phyloP scores from a whole-genome alignment of 2,113 vertebrate species.

The Mormyrus lacerda region DNA sequence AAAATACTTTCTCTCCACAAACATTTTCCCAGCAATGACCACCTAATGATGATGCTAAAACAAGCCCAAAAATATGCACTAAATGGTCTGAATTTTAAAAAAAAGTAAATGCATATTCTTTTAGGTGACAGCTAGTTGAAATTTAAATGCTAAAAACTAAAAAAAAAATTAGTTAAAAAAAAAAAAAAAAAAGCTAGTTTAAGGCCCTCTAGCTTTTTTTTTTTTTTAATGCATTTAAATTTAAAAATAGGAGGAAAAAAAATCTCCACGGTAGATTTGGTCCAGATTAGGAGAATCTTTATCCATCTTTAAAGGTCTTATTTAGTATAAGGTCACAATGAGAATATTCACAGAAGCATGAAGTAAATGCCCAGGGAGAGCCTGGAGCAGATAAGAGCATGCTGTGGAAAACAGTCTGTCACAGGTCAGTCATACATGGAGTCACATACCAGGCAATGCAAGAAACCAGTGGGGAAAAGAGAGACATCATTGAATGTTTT shows the following conservation, averaged over 20 bases:
- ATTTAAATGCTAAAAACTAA: not conserved
- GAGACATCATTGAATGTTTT: not conserved
- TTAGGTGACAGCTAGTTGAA: not conserved
- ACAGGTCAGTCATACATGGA: not conserved
- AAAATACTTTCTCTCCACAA: not conserved
- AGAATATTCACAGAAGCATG: not conserved
- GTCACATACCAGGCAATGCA: not conserved
- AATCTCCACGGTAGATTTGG: not conserved
- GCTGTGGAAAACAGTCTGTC: not conserved
- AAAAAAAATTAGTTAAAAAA: too few species aligned
- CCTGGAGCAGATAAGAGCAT: not conserved
- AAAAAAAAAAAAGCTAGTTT: not conserved
- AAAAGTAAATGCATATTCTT: not conserved
- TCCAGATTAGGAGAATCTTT: not conserved
- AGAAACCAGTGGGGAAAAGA: not conserved
- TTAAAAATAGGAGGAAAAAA: not conserved
- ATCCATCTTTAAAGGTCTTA: not conserved
- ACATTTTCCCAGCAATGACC: not conserved
- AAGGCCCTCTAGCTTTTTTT: too few species aligned
- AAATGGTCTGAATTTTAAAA: not conserved
- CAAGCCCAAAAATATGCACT: not conserved
- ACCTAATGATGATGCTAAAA: not conserved
- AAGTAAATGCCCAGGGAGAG: not conserved
- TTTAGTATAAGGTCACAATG: not conserved
- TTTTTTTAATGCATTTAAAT: too few species aligned